Evolutionary conservation across 1,140 invertebrate genomes (phyloP), one percentile per base, ranked within the genome.

Genomic region (Pseudobourletiella spinata): DNA sequence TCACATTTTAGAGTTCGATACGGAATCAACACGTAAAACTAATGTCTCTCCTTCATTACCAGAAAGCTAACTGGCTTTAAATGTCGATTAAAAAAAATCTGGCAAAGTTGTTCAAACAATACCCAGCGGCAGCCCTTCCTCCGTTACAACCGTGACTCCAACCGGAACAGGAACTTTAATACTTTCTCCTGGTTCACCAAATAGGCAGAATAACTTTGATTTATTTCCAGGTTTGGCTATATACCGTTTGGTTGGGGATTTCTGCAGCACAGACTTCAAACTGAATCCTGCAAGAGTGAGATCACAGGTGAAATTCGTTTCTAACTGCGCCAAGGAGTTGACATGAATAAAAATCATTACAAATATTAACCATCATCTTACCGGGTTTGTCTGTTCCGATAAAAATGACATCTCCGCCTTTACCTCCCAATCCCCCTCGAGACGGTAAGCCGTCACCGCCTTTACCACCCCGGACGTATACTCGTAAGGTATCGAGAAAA

Each of bases 321-420:
- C n/a, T n/a, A n/a, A n/a, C n/a, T n/a, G n/a, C n/a, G n/a, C n/a
- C n/a, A n/a, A n/a, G n/a, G n/a, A n/a, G n/a, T n/a, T n/a, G n/a
- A n/a, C n/a, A n/a, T n/a, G n/a, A n/a, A n/a, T n/a, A n/a, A n/a
- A n/a, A n/a, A n/a, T n/a, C n/a, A n/a, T n/a, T n/a, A n/a, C n/a
- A n/a, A n/a, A n/a, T n/a, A n/a, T n/a, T n/a, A n/a, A n/a, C n/a
- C n/a, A n/a, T n/a, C n/a, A 18, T 6, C 52, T 6, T 32, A 55
- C 52, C 32, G 18, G 3, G 6, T 32, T 32, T 55, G 26, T 24
- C 20, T 11, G 52, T 32, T 11, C 84, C 86, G 32, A 83, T 72
- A 18, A 88, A 76, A 71, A 82, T 84, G 15, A 95, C 82, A 77
- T 86, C 83, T 16, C 92, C 92, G 18, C 92, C 92, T 73, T 83